Percentiles rank a stretch among this genome's conserved stretches.
phyloP scores from a whole-genome alignment of 1,140 invertebrate genomes.

The Helicoverpa zea region DNA sequence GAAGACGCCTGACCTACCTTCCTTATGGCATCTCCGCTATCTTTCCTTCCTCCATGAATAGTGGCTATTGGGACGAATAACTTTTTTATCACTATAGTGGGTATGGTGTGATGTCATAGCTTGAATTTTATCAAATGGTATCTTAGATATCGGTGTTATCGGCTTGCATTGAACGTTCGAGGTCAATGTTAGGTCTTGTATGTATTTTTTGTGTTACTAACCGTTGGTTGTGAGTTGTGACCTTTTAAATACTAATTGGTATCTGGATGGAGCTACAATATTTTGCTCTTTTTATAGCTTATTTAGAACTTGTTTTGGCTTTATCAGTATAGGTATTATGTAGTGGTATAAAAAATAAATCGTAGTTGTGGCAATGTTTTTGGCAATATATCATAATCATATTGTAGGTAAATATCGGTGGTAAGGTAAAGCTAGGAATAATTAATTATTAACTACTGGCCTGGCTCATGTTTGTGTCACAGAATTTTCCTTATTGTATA shows the following conservation, averaged over 20 bases:
- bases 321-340: too few species aligned
- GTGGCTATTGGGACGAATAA: constrained; percentile 5
- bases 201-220: not conserved
- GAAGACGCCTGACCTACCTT: too few species aligned
- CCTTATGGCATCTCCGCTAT: too few species aligned
- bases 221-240: not conserved
- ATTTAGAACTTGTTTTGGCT: too few species aligned
- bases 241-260: not conserved
- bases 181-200: not conserved
- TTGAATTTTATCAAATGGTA: constrained; percentile 23
- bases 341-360: too few species aligned
- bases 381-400: too few species aligned
- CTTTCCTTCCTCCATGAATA: not conserved
- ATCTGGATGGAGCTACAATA: too few species aligned
- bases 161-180: constrained; percentile 19
- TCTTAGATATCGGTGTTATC: constrained; percentile 30
- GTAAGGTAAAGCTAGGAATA: too few species aligned
- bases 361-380: too few species aligned
- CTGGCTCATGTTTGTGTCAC: not conserved
- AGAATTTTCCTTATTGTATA: not conserved
- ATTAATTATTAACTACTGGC: not conserved
- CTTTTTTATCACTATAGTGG: constrained; percentile 21
- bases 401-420: too few species aligned
- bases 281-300: too few species aligned
- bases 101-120: constrained; percentile 23